Evolutionary conservation across 2,797 vertebrate genomes (phyloP).

Genomic region (Aphelocoma californica): DNA sequence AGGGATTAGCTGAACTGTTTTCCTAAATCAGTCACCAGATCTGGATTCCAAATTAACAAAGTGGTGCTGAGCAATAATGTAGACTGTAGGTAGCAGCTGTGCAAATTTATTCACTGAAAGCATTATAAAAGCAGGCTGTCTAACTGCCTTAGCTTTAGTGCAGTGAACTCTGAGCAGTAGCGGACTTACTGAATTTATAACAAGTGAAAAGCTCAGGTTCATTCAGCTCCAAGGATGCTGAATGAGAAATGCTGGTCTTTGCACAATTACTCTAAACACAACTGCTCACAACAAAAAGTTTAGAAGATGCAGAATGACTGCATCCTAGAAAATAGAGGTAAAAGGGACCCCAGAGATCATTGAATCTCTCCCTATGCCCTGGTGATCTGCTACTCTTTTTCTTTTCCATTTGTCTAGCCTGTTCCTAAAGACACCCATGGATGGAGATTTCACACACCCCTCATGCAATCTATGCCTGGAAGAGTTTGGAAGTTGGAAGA

Average conservation of each 20-base stretch:
- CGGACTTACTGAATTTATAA: constrained; percentile 9
- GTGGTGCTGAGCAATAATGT: constrained; percentile 60
- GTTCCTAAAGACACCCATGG: background rate
- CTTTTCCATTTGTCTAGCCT: background rate
- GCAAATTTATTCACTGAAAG: constrained; percentile 54
- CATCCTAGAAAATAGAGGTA: background rate
- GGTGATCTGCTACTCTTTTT: background rate
- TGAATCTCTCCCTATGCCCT: background rate
- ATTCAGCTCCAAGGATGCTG: constrained; percentile 31
- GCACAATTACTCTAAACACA: background rate
- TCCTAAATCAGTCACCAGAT: constrained; percentile 66
- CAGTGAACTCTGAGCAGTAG: constrained; percentile 49
- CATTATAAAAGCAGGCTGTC: constrained; percentile 54
- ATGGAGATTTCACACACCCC: background rate
- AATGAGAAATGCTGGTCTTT: constrained; percentile 20
- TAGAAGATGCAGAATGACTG: background rate
- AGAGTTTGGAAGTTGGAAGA: background rate
- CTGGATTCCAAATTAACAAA: constrained; percentile 68
- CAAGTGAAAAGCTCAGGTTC: constrained; percentile 34
- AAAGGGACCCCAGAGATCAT: background rate
- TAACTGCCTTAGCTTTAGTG: constrained; percentile 52
- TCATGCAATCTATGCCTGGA: background rate
- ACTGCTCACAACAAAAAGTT: background rate
- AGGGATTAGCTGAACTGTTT: constrained; percentile 66
- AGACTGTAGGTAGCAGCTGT: constrained; percentile 60